phyloP scores from a whole-genome alignment of 53 echinoderm and acorn worm genomes.

The Paracentrotus lividus region DNA sequence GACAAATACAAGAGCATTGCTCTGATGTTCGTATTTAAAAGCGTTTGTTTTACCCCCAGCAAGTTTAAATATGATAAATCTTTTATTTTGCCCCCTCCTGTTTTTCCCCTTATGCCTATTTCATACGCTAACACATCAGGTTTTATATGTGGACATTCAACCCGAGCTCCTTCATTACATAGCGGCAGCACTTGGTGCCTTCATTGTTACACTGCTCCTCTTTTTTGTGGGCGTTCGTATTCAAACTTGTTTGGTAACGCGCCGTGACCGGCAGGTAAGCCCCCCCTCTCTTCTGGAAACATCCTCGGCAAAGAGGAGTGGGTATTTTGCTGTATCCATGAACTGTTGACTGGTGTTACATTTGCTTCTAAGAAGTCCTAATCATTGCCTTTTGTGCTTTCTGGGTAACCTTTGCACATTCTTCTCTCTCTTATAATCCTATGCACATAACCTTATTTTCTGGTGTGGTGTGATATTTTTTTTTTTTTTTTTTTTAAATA shows the following conservation, averaged over 20 bases:
- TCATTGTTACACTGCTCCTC: conserved; percentile 66
- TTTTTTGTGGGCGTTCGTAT: conserved; percentile 65
- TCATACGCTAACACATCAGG: conserved; percentile 22
- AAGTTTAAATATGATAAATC: conserved; percentile 12
- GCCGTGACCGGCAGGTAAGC: conserved; percentile 68
- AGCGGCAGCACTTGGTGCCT: conserved; percentile 62
- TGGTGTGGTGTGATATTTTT: neutral
- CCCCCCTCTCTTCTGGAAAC: neutral
- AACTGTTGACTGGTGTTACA: neutral
- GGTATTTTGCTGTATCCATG: neutral
- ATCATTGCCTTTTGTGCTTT: conserved; percentile 7
- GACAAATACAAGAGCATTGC: conserved; percentile 10
- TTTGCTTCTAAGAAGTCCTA: conserved; percentile 37
- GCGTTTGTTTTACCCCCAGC: neutral
- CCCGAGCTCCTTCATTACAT: conserved; percentile 66
- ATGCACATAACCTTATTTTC: neutral
- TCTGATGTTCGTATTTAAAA: neutral
- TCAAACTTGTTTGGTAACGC: conserved; percentile 56
- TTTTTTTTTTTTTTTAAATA: too few species aligned
- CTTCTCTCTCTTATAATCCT: neutral
- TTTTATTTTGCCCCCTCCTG: neutral
- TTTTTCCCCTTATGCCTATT: conserved; percentile 11
- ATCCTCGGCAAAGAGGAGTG: neutral
- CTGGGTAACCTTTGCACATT: neutral
- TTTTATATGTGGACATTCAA: conserved; percentile 26